A percentile compares a stretch with the other conserved stretches of the same genome.
These are phyloP conservation scores for Laothoe populi DNA, from an alignment of 2,888 invertebrate species.

Conservation along the genomic window DNA sequence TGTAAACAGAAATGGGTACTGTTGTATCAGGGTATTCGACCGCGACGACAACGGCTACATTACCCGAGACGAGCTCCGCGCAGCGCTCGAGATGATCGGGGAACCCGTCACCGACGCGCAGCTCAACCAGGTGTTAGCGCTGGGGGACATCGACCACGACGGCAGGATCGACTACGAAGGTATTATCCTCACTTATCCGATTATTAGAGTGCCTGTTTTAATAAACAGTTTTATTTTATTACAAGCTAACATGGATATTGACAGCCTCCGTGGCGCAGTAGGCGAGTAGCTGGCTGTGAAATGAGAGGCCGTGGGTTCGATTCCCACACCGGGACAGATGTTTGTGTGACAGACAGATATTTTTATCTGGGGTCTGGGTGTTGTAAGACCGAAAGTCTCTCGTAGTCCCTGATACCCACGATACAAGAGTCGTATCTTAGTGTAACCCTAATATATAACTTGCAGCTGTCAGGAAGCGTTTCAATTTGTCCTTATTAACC, in stretches of 20 bases:
- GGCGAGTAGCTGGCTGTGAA: too few species aligned
- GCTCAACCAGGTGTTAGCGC: constrained; percentile 89
- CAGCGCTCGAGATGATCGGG: constrained; percentile 93
- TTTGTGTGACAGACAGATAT: too few species aligned
- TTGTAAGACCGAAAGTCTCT: too few species aligned
- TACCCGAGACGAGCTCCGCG: constrained; percentile 90
- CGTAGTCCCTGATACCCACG: too few species aligned
- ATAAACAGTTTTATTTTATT: too few species aligned
- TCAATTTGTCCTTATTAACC: constrained; percentile 4
- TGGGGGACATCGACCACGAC: constrained; percentile 92
- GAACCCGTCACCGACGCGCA: constrained; percentile 91
- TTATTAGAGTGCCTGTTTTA: neutral
- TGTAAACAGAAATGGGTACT: neutral
- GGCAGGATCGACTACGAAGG: constrained; percentile 94
- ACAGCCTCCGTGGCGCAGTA: too few species aligned
- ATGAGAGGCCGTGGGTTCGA: too few species aligned
- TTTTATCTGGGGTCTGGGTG: too few species aligned
- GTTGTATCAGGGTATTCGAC: constrained; percentile 90
- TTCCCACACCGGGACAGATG: too few species aligned
- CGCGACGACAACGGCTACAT: constrained; percentile 96
- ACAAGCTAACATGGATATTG: too few species aligned
- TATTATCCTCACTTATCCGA: constrained; percentile 55
- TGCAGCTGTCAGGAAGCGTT: constrained; percentile 4
- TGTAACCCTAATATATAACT: constrained; percentile 8
- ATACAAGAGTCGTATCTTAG: too few species aligned